These are phyloP conservation scores for Esox masquinongy DNA, from an alignment of 2,797 vertebrate genomes.

Conservation along the genomic window DNA sequence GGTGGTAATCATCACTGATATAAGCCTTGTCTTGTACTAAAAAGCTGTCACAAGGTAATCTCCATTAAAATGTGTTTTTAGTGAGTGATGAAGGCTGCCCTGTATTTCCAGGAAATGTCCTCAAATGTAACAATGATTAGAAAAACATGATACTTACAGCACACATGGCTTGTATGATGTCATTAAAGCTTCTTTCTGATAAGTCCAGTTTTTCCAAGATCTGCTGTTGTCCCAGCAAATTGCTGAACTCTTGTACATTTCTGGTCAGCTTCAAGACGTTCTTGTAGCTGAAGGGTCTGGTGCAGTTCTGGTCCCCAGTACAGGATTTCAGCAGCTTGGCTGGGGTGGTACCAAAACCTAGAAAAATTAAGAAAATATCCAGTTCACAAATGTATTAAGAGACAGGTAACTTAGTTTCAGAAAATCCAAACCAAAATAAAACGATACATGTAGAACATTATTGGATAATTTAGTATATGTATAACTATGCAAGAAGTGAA, in stretches of 20 bases:
- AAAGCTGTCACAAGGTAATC: too few relatives aligned
- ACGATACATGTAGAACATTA: too few relatives aligned
- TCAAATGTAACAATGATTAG: too few relatives aligned
- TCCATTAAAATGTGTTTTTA: too few relatives aligned
- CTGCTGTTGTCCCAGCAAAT: conserved; percentile 90
- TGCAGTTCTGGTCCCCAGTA: conserved; percentile 92
- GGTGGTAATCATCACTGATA: too few relatives aligned
- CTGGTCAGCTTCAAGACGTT: conserved; percentile 91
- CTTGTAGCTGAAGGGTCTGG: conserved; percentile 98
- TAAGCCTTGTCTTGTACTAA: too few relatives aligned
- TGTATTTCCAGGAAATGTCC: too few relatives aligned
- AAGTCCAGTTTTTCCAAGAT: conserved; percentile 97
- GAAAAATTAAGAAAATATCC: neutral
- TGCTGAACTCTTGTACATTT: conserved; percentile 85
- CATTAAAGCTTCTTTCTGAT: too few relatives aligned
- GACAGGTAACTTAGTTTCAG: neutral
- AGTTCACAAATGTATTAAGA: too few relatives aligned
- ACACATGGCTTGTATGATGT: too few relatives aligned
- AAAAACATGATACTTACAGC: too few relatives aligned
- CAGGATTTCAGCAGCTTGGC: conserved; percentile 95
- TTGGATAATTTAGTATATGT: neutral
- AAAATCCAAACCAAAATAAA: neutral
- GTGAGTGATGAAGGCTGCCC: too few relatives aligned
- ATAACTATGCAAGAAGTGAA: neutral
- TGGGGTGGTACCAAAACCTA: conserved; percentile 96